Evolutionary conservation across 1,140 invertebrate species (phyloP).

Genomic region (Ericerus pela): DNA sequence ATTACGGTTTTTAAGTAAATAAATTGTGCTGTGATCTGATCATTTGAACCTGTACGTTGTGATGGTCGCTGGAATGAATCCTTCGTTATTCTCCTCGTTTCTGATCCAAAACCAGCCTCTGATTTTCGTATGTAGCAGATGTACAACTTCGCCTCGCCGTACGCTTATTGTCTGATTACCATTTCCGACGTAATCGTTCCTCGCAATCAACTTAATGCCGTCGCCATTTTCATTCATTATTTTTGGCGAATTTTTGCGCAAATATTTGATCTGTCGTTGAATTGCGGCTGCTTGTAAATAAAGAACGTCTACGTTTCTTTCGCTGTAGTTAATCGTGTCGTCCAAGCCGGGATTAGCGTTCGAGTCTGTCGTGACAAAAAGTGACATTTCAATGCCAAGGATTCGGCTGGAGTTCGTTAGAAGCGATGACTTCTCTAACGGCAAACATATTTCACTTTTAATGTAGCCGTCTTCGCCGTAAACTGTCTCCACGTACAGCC

Average conservation of each 20-base stretch:
- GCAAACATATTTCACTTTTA: constrained; percentile 44
- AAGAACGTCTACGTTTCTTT: not conserved
- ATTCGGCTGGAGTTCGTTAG: constrained; percentile 14
- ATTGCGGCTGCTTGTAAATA: not conserved
- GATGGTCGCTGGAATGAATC: constrained; percentile 58
- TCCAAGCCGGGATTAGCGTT: not conserved
- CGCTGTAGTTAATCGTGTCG: not conserved
- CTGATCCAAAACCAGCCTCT: constrained; percentile 57
- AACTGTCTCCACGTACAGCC: constrained; percentile 67
- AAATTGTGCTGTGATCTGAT: constrained; percentile 20
- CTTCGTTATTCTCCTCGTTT: constrained; percentile 48
- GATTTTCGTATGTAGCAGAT: constrained; percentile 37
- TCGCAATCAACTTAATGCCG: constrained; percentile 38
- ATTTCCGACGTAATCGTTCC: constrained; percentile 42
- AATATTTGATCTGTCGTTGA: not conserved
- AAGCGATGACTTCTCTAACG: constrained; percentile 49
- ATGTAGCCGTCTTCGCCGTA: constrained; percentile 60
- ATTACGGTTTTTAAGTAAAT: not conserved
- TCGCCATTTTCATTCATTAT: not conserved
- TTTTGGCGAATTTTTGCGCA: not conserved
- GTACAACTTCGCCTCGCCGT: constrained; percentile 54
- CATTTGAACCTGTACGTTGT: constrained; percentile 56
- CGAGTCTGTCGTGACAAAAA: not conserved
- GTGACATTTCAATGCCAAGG: not conserved
- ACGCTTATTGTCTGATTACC: constrained; percentile 42